phyloP scores from a whole-genome alignment of 2,888 invertebrate species.

The Erannis defoliaria region DNA sequence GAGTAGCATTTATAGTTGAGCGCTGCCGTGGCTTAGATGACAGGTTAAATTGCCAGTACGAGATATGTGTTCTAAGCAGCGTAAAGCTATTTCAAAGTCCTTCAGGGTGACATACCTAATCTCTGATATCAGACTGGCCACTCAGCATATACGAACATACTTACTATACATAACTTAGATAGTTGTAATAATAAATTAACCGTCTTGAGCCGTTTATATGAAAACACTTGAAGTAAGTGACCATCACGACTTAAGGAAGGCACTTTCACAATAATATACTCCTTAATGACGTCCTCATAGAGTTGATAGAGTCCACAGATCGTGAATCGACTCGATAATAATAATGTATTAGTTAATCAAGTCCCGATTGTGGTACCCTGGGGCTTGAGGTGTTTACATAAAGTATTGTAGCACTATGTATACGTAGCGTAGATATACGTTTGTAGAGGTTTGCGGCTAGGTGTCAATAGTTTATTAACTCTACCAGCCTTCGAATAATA shows the following conservation, averaged over 20 bases:
- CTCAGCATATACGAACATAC: too few species aligned
- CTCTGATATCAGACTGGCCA: too few species aligned
- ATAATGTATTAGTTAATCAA: constrained; percentile 64
- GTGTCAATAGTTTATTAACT: constrained; percentile 30
- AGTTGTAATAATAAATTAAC: constrained; percentile 17
- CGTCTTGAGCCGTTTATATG: background rate
- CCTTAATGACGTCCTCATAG: constrained; percentile 43
- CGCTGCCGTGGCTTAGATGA: too few species aligned
- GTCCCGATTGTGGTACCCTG: constrained; percentile 55
- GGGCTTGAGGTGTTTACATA: constrained; percentile 24
- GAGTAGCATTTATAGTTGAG: too few species aligned
- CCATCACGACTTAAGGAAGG: constrained; percentile 14
- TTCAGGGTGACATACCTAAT: too few species aligned
- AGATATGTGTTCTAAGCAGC: too few species aligned
- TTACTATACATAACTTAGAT: too few species aligned
- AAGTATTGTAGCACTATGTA: background rate
- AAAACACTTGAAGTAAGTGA: constrained; percentile 19
- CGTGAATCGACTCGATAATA: background rate
- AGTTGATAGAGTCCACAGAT: constrained; percentile 6
- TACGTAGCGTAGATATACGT: constrained; percentile 7
- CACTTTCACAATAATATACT: constrained; percentile 35
- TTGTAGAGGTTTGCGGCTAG: constrained; percentile 6
- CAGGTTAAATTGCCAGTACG: too few species aligned
- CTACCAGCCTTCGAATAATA: background rate
- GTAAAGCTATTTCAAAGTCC: too few species aligned